Base-by-base conservation (phyloP, 2,888 invertebrate genomes). In the Malthinus flaveolus region DNA sequence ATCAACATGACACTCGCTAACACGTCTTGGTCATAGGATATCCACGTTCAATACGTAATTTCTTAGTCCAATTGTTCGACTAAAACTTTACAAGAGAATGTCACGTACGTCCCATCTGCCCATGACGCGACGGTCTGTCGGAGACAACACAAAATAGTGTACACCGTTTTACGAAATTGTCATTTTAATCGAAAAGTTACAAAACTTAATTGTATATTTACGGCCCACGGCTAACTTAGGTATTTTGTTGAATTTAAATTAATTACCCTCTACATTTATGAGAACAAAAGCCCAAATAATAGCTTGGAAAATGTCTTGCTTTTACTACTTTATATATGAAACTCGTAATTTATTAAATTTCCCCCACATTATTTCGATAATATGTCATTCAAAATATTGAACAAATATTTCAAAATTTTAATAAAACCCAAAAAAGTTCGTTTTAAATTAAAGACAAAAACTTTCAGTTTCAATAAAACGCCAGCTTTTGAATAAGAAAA, bases 81-180 rank as follows among this genome's bases (percentile, higher is more conserved):
- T 45, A 55, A 55, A 23, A 2, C 48, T 55, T 55, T 48, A 32
- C 46, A 54, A 34, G 49, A 55, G 49, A 55, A 61, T 57, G 60
- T 63, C 63, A 63, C 63, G 63, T 63, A 56, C 60, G 57, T 46
- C 55, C 53, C 63, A 63, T 63, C 63, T 63, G 63, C 56, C 60
- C 60, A 54, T 61, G 59, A 62, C 60, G 51, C 58, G 59, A 62
- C 55, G 54, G 56, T 32, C 37, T 55, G 47, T 44, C 32, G 49
- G 49, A 55, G 55, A 54, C 13, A 46, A 35, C 54, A 48, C 47
- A 46, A 54, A 54, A 54, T 54, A 37, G 54, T 54, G 39, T 37
- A 54, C 54, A 54, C 47, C 48, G 37, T 39, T 54, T 54, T 39
- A 34, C 45, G 10, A 50, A 49, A 49, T 49, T 49, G 49, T 49